These are phyloP conservation scores for Mamestra configurata DNA, from an alignment of 1,140 invertebrate species.

Conservation along the genomic window DNA sequence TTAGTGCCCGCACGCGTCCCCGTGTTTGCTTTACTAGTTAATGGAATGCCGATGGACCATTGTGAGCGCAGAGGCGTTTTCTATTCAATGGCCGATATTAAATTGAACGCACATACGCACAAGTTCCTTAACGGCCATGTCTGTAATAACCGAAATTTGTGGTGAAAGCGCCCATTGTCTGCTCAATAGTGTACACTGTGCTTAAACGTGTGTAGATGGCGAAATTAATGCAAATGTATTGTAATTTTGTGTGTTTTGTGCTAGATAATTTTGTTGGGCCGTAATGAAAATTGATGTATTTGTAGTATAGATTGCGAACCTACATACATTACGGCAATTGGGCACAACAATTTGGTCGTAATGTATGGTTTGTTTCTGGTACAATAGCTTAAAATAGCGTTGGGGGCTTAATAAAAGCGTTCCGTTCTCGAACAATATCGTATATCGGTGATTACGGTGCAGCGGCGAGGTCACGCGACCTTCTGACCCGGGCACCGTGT, in stretches of 20 bases:
- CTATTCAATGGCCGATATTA: conserved; percentile 82
- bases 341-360: not conserved
- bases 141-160: conserved; percentile 55
- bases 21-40: conserved; percentile 82
- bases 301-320: not conserved
- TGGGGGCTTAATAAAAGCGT: conserved; percentile 9
- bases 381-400: conserved; percentile 31
- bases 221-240: conserved; percentile 45
- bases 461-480: conserved; percentile 46
- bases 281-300: conserved; percentile 13
- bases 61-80: conserved; percentile 78
- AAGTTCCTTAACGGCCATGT: conserved; percentile 60
- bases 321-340: not conserved
- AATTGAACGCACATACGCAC: conserved; percentile 68
- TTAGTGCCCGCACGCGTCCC: conserved; percentile 74
- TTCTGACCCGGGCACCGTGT: conserved; percentile 40
- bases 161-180: conserved; percentile 47
- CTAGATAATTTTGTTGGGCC: conserved; percentile 2
- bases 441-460: conserved; percentile 50
- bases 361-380: conserved; percentile 13
- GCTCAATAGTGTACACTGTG: conserved; percentile 25
- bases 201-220: conserved; percentile 23
- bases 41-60: conserved; percentile 84
- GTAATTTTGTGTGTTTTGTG: conserved; percentile 12
- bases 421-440: conserved; percentile 37